These are phyloP conservation scores for Jordanella pulchra DNA, from an alignment of 2,797 vertebrate genomes.

Conservation along the genomic window DNA sequence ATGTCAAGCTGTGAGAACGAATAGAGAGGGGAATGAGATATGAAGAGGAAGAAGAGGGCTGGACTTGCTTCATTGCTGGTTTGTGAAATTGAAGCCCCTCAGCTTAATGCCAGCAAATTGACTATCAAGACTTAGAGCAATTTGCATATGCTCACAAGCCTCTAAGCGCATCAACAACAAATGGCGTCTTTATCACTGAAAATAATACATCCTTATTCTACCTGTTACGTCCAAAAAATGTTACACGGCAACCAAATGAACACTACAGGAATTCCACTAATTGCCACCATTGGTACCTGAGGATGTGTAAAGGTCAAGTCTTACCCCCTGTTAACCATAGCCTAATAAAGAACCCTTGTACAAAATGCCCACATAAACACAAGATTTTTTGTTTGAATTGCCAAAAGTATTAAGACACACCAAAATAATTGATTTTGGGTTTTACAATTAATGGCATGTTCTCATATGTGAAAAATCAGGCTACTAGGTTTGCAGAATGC, in stretches of 20 bases:
- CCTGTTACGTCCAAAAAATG: conserved; percentile 37
- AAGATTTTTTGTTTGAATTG: not conserved
- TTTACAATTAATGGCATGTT: not conserved
- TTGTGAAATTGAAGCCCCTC: conserved; percentile 70
- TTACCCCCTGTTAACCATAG: conserved; percentile 30
- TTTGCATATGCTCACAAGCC: conserved; percentile 57
- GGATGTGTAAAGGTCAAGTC: conserved; percentile 25
- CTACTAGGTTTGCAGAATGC: not conserved
- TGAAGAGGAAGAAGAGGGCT: conserved; percentile 43
- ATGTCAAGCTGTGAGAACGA: conserved; percentile 69
- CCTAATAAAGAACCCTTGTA: conserved; percentile 25
- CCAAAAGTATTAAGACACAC: not conserved
- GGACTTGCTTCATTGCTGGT: conserved; percentile 62
- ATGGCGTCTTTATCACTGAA: conserved; percentile 54
- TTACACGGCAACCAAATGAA: conserved; percentile 43
- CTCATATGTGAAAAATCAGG: not conserved
- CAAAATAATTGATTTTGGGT: not conserved
- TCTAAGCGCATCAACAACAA: conserved; percentile 60
- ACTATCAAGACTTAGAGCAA: conserved; percentile 57
- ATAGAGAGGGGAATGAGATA: conserved; percentile 61
- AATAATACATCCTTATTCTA: conserved; percentile 59
- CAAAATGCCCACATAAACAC: not conserved
- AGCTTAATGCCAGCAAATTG: conserved; percentile 71
- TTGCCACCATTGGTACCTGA: conserved; percentile 31
- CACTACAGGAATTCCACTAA: conserved; percentile 43